Conservation (phyloP, 2,888 invertebrate species). For the Caenorhabditis panamensis region DNA sequence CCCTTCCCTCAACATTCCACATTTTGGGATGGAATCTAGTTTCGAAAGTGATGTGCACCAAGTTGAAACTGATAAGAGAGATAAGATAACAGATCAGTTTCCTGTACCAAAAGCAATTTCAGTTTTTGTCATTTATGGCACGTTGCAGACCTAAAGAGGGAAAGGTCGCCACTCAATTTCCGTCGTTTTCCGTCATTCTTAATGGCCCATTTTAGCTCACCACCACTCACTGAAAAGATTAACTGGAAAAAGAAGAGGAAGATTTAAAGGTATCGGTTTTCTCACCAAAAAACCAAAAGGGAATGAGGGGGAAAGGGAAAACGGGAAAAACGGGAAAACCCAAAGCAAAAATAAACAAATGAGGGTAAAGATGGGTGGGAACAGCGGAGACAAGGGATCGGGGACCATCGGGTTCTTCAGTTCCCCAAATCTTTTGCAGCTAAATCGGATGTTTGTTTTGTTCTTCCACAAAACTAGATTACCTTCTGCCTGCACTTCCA, state of each 20-base stretch:
- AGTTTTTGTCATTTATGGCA: too few relatives aligned
- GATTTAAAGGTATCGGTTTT: slow-evolving; percentile 25
- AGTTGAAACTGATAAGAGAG: too few relatives aligned
- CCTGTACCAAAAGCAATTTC: too few relatives aligned
- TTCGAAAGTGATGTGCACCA: too few relatives aligned
- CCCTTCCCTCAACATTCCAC: not conserved
- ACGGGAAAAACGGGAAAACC: slow-evolving; percentile 20
- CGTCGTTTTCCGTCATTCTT: not conserved
- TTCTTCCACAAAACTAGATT: not conserved
- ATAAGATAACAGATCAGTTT: too few relatives aligned
- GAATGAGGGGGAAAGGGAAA: slow-evolving; percentile 45
- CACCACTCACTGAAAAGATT: slow-evolving; percentile 13
- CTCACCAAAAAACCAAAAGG: slow-evolving; percentile 37
- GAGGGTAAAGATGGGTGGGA: too few relatives aligned
- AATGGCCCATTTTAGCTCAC: not conserved
- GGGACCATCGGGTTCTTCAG: too few relatives aligned
- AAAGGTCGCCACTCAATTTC: slow-evolving; percentile 14
- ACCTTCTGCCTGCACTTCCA: not conserved
- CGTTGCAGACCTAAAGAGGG: too few relatives aligned
- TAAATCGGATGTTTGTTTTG: not conserved
- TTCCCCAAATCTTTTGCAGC: not conserved
- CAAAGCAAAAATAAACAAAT: not conserved
- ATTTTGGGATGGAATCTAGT: not conserved
- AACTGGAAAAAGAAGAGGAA: not conserved
- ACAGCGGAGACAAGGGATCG: too few relatives aligned